Conservation (phyloP, 2,797 vertebrate species). For the Cossypha dichroa region DNA sequence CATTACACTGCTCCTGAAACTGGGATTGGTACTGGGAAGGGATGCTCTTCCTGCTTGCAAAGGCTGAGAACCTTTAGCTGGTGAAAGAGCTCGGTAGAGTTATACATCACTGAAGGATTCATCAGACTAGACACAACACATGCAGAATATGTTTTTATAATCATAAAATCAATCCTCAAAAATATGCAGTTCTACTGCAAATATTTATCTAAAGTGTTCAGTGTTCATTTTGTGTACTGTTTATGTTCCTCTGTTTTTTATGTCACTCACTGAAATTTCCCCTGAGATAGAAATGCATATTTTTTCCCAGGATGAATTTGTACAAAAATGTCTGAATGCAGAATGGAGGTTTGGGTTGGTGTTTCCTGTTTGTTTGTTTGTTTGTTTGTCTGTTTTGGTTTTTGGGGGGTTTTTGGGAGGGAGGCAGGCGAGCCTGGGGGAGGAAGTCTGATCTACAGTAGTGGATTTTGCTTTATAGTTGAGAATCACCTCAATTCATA, state of each 20-base stretch:
- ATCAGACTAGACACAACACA: not conserved
- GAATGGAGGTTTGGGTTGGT: not conserved
- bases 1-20: not conserved
- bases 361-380: fast-evolving
- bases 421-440: fast-evolving
- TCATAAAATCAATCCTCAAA: not conserved
- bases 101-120: not conserved
- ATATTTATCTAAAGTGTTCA: not conserved
- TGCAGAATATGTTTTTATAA: not conserved
- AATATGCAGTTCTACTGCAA: not conserved
- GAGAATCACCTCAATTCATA: not conserved
- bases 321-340: not conserved
- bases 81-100: not conserved
- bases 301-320: not conserved
- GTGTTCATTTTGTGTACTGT: not conserved
- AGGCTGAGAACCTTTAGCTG: not conserved
- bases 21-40: not conserved
- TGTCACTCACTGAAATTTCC: not conserved
- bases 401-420: fast-evolving
- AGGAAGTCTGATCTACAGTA: not conserved
- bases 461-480: not conserved
- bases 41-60: not conserved
- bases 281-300: not conserved
- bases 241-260: not conserved
- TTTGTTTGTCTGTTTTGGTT: fast-evolving